Base-by-base conservation (phyloP, 1,140 invertebrate genomes). In the Drosophila elegans region DNA sequence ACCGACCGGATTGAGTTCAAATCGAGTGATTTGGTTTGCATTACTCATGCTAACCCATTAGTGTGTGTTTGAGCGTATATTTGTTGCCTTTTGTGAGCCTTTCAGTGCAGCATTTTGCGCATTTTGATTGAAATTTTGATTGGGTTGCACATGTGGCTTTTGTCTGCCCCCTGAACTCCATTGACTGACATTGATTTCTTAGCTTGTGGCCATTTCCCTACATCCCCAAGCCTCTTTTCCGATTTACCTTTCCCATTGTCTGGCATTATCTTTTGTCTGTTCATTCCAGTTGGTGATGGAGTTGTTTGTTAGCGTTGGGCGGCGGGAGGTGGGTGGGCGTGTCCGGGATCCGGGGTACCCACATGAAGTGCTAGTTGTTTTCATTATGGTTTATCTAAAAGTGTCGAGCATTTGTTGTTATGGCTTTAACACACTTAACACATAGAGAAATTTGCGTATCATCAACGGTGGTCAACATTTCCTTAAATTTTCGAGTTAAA, bases 41-140 rank as follows among this genome's bases (percentile, higher is more conserved):
- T 72, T 72, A 71, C 68, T 57, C 52, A 72, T 72, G 64, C 63
- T 9, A 39, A 54, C 13, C 34, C 32, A 36, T 68, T 68, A 56
- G 64, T 38, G 44, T 51, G 45, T 59, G 38, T 54, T 32, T 56
- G 44, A 60, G 55, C n/a, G 44, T 48, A 46, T 69, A 49, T n/a
- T n/a, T 69, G 71, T 74, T 71, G 56, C 56, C 69, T 54, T 46
- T 34, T 69, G 74, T 79, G 61, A 57, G 61, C 45, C 78, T 71
- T 36, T 57, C 62, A 77, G 45, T 74, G 73, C 52, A 59, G 71
- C 63, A 69, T 80, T 76, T 80, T 80, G 78, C 63, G 74, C 68
- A 64, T 67, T 86, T 85, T 86, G 82, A 86, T 86, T 86, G 83
- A 78, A 82, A 78, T 88, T 82, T 81, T 86, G 82, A 86, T 86